These are phyloP conservation scores for Lordiphosa mommai DNA, from an alignment of 1,140 invertebrate species.

Conservation along the genomic window DNA sequence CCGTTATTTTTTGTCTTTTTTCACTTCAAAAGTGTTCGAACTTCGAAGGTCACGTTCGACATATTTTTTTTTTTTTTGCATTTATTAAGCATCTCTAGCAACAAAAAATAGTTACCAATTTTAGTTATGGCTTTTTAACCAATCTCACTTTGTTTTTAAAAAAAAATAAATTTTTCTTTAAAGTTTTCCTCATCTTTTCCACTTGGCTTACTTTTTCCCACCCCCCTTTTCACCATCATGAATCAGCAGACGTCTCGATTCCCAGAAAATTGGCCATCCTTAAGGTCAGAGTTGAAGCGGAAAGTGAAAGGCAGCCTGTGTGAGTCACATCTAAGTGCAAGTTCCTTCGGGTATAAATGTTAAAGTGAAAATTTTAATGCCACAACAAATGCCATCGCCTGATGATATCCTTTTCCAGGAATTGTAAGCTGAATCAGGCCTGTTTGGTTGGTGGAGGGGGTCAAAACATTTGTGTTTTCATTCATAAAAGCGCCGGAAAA, in stretches of 20 bases:
- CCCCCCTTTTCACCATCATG: not conserved
- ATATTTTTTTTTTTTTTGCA: no score
- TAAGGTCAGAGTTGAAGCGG: conserved; percentile 60
- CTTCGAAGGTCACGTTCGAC: no score
- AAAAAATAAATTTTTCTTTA: no score
- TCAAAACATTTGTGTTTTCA: conserved; percentile 36
- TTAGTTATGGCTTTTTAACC: no score
- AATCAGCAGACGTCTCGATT: conserved; percentile 17
- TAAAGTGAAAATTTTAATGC: conserved; percentile 34
- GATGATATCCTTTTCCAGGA: conserved; percentile 75
- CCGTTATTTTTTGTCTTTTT: no score
- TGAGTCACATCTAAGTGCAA: conserved; percentile 40
- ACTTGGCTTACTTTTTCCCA: not conserved
- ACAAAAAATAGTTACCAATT: no score
- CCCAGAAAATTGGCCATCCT: conserved; percentile 38
- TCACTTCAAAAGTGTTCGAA: no score
- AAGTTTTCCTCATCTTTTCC: not conserved
- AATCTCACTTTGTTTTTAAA: no score
- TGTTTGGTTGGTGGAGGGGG: not conserved
- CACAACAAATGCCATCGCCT: conserved; percentile 72
- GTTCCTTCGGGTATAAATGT: conserved; percentile 12
- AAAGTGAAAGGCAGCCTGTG: conserved; percentile 56
- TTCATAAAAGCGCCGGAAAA: conserved; percentile 61
- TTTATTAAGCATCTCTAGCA: no score
- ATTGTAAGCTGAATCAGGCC: conserved; percentile 58